Conservation (phyloP, 2,888 invertebrate species). For the Schrankia costaestrigalis region DNA sequence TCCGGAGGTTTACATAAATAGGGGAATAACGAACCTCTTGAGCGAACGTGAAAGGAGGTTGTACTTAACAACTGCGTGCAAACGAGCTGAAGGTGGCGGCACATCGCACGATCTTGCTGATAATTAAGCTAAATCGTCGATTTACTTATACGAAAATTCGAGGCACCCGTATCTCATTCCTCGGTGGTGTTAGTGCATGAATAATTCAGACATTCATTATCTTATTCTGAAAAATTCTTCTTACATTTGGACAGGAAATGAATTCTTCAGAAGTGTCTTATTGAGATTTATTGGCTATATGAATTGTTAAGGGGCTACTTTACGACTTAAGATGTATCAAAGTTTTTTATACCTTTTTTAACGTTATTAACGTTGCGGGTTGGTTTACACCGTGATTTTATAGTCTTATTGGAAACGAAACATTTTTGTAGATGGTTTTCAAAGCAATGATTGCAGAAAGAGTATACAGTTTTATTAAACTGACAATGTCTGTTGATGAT, state of each 20-base stretch:
- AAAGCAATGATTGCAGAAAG: too few relatives aligned
- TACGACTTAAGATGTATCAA: not conserved
- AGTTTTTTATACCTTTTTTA: too few relatives aligned
- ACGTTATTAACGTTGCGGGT: too few relatives aligned
- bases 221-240: conserved; percentile 28
- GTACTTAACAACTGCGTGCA: conserved; percentile 10
- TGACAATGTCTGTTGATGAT: too few relatives aligned
- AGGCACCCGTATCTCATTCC: conserved; percentile 23
- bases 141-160: conserved; percentile 22
- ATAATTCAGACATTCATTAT: conserved; percentile 42
- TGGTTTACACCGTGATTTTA: too few relatives aligned
- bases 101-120: conserved; percentile 18
- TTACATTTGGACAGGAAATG: conserved; percentile 32
- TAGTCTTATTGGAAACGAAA: too few relatives aligned
- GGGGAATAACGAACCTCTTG: not conserved
- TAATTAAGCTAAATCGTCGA: conserved; percentile 25
- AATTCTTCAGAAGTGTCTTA: conserved; percentile 27
- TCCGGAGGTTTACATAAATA: conserved; percentile 9
- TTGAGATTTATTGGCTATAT: conserved; percentile 28
- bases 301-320: conserved; percentile 18
- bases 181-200: conserved; percentile 28
- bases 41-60: not conserved
- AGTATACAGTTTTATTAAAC: too few relatives aligned
- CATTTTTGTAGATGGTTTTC: too few relatives aligned
- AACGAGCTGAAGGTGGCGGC: conserved; percentile 14